Conservation (phyloP, 2,888 invertebrate genomes). For the Noctua janthina region DNA sequence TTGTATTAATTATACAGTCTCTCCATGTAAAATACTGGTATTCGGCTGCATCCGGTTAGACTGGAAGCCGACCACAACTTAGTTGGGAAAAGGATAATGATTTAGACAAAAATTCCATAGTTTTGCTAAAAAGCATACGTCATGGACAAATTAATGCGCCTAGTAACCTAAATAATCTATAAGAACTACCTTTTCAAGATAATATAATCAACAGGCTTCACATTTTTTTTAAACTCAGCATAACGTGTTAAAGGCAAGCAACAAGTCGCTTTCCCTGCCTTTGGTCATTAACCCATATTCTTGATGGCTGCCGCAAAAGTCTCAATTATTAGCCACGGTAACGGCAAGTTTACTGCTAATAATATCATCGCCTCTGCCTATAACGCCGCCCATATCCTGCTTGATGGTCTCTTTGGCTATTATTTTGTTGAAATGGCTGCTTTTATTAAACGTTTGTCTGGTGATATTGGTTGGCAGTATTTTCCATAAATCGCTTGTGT, state of each 20-base stretch:
- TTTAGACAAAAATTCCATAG: not conserved
- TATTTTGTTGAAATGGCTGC: slow-evolving; percentile 5
- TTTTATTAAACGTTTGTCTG: slow-evolving; percentile 14
- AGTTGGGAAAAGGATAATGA: too few relatives aligned
- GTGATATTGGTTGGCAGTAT: not conserved
- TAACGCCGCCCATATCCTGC: slow-evolving; percentile 1
- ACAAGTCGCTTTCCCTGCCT: slow-evolving; percentile 28
- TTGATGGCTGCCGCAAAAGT: slow-evolving; percentile 2
- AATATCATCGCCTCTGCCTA: slow-evolving; percentile 3
- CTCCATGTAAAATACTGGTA: too few relatives aligned
- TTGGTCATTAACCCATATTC: slow-evolving; percentile 16
- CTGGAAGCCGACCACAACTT: too few relatives aligned
- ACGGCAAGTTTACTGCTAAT: slow-evolving; percentile 34
- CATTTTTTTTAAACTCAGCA: slow-evolving; percentile 1
- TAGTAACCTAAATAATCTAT: not conserved
- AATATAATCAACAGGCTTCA: slow-evolving; percentile 12
- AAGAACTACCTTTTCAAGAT: not conserved
- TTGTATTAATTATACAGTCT: too few relatives aligned
- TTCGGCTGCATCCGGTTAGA: too few relatives aligned
- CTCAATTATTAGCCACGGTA: slow-evolving; percentile 21
- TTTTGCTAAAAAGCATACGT: not conserved
- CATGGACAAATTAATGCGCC: not conserved
- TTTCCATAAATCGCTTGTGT: not conserved
- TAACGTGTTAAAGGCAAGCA: slow-evolving; percentile 24
- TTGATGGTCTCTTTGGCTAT: slow-evolving; percentile 19